Conservation (phyloP, 2,888 invertebrate species). For the Subacronicta megacephala region DNA sequence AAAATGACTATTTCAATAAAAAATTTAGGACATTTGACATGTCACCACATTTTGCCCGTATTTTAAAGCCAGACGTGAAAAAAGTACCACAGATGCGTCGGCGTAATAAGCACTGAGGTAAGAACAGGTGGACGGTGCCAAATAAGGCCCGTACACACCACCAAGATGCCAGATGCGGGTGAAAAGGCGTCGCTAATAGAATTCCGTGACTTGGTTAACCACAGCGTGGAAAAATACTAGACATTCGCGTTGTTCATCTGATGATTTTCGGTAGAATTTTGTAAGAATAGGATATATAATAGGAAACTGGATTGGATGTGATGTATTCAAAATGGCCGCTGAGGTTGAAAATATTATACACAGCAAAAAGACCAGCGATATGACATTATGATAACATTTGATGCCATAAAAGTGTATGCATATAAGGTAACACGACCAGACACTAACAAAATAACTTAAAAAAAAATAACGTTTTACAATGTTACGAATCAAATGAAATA, state of each 20-base stretch:
- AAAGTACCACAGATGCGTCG: slow-evolving; percentile 29
- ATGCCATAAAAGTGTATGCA: not conserved
- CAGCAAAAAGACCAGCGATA: no score
- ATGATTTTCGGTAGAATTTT: slow-evolving; percentile 12
- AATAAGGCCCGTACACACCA: slow-evolving; percentile 45
- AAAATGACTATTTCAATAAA: no score
- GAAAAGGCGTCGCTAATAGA: slow-evolving; percentile 33
- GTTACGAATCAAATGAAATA: slow-evolving; percentile 19
- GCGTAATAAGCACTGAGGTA: slow-evolving; percentile 27
- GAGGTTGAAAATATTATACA: no score
- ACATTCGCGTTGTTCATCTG: slow-evolving; percentile 6
- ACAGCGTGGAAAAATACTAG: slow-evolving; percentile 40
- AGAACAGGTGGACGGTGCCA: slow-evolving; percentile 53
- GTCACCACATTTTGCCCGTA: no score
- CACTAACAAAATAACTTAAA: slow-evolving; percentile 5
- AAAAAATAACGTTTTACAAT: not conserved
- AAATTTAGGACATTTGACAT: no score
- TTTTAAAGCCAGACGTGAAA: slow-evolving; percentile 1
- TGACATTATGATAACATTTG: no score
- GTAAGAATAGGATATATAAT: slow-evolving; percentile 3
- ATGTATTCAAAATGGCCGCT: not conserved
- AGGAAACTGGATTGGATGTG: not conserved
- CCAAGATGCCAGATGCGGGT: slow-evolving; percentile 41
- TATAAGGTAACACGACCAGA: not conserved
- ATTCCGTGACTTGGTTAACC: slow-evolving; percentile 46